Evolutionary conservation across 2,888 invertebrate species (phyloP), one percentile per base, ranked within the genome.

Genomic region (Meiosimyza platycephala): DNA sequence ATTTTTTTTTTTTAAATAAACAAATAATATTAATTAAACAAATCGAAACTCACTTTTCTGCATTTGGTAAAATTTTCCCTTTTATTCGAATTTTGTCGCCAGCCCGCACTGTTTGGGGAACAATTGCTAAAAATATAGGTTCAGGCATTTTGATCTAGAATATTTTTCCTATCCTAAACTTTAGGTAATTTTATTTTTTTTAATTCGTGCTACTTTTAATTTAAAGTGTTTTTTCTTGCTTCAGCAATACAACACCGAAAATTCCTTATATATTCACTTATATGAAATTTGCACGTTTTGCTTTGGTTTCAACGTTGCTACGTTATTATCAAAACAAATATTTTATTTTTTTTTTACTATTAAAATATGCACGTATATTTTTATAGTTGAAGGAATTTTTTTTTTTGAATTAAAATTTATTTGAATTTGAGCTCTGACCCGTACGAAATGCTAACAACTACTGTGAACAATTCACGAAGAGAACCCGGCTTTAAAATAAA

Each of bases 21-120:
- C n/a, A n/a, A 40, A 9, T 40, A 40, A 40, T 2, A 7, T 9
- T 7, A 40, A 7, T 9, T 40, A 40, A 40, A 40, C 2, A 40
- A 40, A 40, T 40, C 0, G 15, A 13, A 52, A 85, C 86, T 85
- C 81, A 87, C 87, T 86, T 81, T 73, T 82, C 74, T 40, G 86
- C 82, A 62, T 80, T 72, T 33, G 80, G 76, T 59, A 74, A 77
- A 28, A 86, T 74, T 66, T 76, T 80, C 66, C 85, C 86, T 74
- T 79, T 83, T 33, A 87, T 76, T 33, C 80, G 70, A 51, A 86
- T 70, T 74, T 84, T 84, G 63, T 81, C 82, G 33, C 85, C 80
- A 47, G 76, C 68, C 76, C 79, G 57, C 68, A 81, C 52, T 66
- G 75, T 72, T 76, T 80, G 75, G 48, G 87, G 87, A 55, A 86